phyloP scores from a whole-genome alignment of 2,113 vertebrate genomes.

The Siphamia tubifer region DNA sequence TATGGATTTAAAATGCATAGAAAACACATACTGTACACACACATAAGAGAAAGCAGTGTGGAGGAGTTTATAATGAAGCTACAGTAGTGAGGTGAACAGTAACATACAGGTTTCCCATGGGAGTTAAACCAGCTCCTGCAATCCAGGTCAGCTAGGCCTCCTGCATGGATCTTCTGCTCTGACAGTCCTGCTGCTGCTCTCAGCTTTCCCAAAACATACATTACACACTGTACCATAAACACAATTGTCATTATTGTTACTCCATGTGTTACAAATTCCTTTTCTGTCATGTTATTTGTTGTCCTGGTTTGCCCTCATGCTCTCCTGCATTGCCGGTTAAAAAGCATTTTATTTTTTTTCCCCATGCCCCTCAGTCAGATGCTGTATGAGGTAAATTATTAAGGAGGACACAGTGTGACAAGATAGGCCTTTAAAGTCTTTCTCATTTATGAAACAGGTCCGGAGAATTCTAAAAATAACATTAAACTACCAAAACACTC shows the following conservation, averaged over 20 bases:
- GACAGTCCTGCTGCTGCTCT: not conserved
- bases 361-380: not conserved
- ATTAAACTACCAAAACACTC: no score
- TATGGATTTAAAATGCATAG: not conserved
- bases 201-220: not conserved
- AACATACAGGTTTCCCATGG: slow-evolving; percentile 13
- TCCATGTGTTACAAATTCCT: not conserved
- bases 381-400: no score
- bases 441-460: no score
- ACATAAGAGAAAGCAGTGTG: not conserved
- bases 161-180: slow-evolving; percentile 1
- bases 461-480: no score
- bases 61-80: slow-evolving; percentile 31
- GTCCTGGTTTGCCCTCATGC: no score
- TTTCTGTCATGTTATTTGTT: no score
- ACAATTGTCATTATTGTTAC: no score
- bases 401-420: no score
- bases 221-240: no score
- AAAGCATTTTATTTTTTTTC: not conserved
- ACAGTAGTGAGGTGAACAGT: slow-evolving; percentile 8
- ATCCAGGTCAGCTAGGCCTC: slow-evolving; percentile 36
- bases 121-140: slow-evolving; percentile 3
- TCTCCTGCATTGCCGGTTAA: not conserved
- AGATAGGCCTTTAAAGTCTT: no score
- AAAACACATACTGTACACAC: slow-evolving; percentile 5